Percentiles rank a stretch among this genome's conserved stretches.
phyloP scores from a whole-genome alignment of 2,113 vertebrate species.

The Corythornis madagascariensis region DNA sequence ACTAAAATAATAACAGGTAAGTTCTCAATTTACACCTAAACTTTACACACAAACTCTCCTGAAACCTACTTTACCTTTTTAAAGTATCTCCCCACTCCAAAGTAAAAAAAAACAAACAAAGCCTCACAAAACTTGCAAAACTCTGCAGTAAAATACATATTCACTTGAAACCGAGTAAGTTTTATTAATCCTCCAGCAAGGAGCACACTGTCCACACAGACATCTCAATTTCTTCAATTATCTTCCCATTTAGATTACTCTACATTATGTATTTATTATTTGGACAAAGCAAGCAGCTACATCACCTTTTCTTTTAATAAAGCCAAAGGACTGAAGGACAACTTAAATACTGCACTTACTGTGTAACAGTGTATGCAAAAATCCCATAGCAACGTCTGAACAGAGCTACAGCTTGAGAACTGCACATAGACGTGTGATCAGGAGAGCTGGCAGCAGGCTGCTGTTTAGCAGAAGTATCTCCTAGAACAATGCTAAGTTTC shows the following conservation, averaged over 20 bases:
- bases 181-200: background rate
- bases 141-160: background rate
- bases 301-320: background rate
- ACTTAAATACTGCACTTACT: background rate
- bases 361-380: accelerated
- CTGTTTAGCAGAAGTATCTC: background rate
- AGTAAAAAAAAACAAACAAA: background rate
- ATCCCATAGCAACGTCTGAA: background rate
- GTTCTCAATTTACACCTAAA: background rate
- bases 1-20: background rate
- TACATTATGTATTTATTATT: background rate
- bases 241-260: background rate
- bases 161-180: background rate
- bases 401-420: background rate
- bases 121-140: background rate
- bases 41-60: background rate
- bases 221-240: background rate
- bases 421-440: accelerated
- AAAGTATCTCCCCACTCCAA: background rate
- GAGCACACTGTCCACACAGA: background rate
- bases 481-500: background rate
- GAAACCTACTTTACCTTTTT: background rate
- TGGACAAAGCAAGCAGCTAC: background rate
- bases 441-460: accelerated
- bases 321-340: background rate